Evolutionary conservation across 2,888 invertebrate genomes (phyloP).

Genomic region (Drosophila multiciliata): DNA sequence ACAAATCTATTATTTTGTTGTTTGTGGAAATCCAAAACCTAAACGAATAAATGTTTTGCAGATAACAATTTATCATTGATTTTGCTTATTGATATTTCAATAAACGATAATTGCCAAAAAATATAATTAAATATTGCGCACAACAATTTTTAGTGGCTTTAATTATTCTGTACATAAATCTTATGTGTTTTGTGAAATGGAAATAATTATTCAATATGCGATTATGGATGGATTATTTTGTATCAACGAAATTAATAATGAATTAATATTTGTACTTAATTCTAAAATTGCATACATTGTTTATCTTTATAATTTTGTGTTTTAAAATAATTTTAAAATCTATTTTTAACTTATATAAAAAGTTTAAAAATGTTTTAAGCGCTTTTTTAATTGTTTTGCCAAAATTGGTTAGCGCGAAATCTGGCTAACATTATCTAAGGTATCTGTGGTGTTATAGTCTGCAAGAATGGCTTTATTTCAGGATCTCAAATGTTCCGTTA

Average conservation of each 20-base stretch:
- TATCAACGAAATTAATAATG: background rate
- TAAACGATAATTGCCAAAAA: background rate
- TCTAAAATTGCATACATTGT: background rate
- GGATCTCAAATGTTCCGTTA: conserved; percentile 23
- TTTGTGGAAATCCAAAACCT: background rate
- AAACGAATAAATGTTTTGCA: background rate
- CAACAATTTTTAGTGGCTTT: background rate
- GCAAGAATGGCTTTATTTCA: conserved; percentile 26
- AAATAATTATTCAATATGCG: background rate
- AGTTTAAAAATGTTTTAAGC: background rate
- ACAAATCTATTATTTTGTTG: background rate
- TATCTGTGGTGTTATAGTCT: conserved; percentile 9
- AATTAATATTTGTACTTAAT: background rate
- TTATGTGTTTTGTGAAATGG: background rate
- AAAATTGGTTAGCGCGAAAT: conserved; percentile 3
- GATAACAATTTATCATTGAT: background rate
- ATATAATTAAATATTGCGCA: background rate
- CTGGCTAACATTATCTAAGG: conserved; percentile 2
- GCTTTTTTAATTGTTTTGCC: conserved; percentile 1
- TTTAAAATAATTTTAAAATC: background rate
- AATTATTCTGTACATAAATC: background rate
- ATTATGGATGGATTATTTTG: background rate
- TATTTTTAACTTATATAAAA: no score
- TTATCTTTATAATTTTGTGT: background rate
- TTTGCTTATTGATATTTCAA: background rate